Conservation (phyloP, 2,797 vertebrate species). For the Poecilia picta region DNA sequence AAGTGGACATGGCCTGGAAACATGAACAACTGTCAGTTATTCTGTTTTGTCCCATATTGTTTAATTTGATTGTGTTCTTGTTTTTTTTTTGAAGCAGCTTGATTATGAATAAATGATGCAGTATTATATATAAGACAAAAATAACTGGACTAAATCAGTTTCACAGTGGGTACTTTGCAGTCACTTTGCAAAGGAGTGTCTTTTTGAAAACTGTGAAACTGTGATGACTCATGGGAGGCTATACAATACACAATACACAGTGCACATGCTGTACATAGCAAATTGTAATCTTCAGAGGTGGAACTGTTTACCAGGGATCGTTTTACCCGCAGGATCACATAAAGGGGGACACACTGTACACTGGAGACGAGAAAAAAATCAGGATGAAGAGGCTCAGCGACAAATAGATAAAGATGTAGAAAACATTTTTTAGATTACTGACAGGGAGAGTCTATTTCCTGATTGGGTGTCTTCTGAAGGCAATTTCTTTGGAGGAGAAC, state of each 20-base stretch:
- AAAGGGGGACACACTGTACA: neutral
- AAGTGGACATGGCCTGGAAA: slow-evolving; percentile 8
- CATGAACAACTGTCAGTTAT: neutral
- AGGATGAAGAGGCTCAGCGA: neutral
- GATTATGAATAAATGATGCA: neutral
- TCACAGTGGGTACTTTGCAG: neutral
- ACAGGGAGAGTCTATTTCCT: neutral
- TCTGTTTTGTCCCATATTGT: no score
- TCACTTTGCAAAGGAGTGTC: neutral
- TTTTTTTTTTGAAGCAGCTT: neutral
- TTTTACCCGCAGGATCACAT: neutral
- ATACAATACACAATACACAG: neutral
- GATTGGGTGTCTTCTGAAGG: neutral
- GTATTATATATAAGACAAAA: neutral
- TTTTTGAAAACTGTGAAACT: neutral
- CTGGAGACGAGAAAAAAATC: neutral
- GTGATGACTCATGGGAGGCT: neutral
- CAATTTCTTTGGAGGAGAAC: neutral
- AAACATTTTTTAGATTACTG: neutral
- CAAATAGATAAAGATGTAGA: neutral
- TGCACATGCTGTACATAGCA: neutral
- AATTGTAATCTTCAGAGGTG: neutral
- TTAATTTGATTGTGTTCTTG: neutral
- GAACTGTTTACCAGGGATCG: neutral
- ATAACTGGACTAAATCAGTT: neutral